These are phyloP conservation scores for Rhea americana DNA, from an alignment of 2,113 vertebrate genomes.

Conservation along the genomic window DNA sequence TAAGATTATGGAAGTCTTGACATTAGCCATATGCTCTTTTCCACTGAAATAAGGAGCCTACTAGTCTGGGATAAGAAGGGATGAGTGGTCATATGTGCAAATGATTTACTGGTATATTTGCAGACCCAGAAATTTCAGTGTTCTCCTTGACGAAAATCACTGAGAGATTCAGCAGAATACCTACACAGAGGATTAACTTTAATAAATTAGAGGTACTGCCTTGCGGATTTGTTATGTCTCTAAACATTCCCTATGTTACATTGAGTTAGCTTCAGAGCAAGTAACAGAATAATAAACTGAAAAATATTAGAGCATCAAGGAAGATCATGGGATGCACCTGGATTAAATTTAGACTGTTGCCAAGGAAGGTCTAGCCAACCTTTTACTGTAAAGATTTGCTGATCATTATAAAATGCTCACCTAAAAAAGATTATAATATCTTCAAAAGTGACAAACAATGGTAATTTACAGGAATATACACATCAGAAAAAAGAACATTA, in stretches of 20 bases:
- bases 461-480: background rate
- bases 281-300: background rate
- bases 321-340: background rate
- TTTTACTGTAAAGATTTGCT: background rate
- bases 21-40: background rate
- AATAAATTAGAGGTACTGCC: slow-evolving; percentile 6
- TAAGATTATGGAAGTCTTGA: background rate
- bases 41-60: background rate
- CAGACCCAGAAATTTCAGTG: background rate
- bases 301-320: background rate
- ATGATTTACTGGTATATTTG: slow-evolving; percentile 5
- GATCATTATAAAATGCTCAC: background rate
- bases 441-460: background rate
- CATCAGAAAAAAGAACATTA: background rate
- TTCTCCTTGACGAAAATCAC: background rate
- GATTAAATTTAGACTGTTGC: background rate
- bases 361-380: background rate
- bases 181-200: slow-evolving; percentile 4
- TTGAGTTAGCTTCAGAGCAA: background rate
- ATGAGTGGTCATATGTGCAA: background rate
- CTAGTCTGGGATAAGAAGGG: background rate
- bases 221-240: background rate
- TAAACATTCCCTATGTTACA: background rate
- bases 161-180: background rate
- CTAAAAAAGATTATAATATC: background rate